Evolutionary conservation across 2,888 invertebrate species (phyloP).

Genomic region (Lycia hirtaria): DNA sequence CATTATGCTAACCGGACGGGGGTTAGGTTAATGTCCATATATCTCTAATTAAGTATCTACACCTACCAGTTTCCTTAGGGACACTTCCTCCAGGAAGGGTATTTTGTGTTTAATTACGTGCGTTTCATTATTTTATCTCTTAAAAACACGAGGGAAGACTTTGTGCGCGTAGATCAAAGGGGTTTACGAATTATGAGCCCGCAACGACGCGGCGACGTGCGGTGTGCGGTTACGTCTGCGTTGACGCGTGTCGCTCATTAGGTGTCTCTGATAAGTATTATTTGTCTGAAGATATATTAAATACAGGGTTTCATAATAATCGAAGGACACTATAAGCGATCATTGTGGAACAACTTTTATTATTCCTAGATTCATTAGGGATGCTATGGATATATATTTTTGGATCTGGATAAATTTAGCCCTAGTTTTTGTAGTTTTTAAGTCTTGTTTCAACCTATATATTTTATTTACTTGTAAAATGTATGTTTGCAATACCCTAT

Average conservation of each 20-base stretch:
- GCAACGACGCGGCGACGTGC: neutral
- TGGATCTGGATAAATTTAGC: no score
- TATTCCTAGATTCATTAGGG: no score
- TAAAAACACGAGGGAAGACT: neutral
- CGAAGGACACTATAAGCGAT: no score
- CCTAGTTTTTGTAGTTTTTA: no score
- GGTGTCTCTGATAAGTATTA: neutral
- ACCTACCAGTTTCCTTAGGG: neutral
- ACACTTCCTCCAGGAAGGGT: neutral
- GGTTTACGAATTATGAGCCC: neutral
- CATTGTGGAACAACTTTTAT: no score
- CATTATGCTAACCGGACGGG: no score
- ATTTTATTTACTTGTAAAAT: no score
- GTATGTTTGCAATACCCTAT: no score
- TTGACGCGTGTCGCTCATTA: slow-evolving; percentile 5
- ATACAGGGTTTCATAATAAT: no score
- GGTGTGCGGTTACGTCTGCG: slow-evolving; percentile 12
- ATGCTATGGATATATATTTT: no score
- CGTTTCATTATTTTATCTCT: neutral
- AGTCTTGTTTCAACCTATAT: no score
- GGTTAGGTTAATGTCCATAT: no score
- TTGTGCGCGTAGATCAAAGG: slow-evolving; percentile 8
- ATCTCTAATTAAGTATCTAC: neutral
- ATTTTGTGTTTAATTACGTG: neutral
- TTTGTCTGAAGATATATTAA: neutral